Percentiles rank a stretch among this genome's conserved stretches.
Evolutionary conservation across 2,888 invertebrate species (phyloP).

Genomic region (Hypomecis atomaria): DNA sequence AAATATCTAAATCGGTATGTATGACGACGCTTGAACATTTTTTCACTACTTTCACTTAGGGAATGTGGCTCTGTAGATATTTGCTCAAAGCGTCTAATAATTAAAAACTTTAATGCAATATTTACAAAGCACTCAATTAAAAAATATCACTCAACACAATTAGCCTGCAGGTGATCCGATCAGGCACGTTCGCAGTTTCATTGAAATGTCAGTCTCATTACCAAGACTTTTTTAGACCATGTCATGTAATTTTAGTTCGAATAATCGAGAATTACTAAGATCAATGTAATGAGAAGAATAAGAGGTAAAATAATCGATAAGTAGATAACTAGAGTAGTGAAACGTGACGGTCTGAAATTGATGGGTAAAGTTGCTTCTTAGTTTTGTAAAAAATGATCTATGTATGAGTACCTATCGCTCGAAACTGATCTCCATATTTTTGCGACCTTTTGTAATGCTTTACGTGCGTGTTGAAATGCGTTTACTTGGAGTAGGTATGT

Average conservation of each 20-base stretch:
- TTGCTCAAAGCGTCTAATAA: not conserved
- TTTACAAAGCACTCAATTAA: not conserved
- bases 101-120: not conserved
- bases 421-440: no score
- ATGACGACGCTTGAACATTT: no score
- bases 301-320: not conserved
- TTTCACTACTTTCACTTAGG: no score
- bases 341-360: constrained; percentile 5
- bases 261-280: constrained; percentile 18
- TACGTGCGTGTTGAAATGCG: no score
- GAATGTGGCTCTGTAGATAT: no score
- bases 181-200: constrained; percentile 18
- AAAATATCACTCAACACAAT: constrained; percentile 14
- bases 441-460: no score
- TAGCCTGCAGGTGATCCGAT: constrained; percentile 23
- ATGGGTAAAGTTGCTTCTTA: not conserved
- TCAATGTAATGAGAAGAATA: constrained; percentile 14
- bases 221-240: constrained; percentile 1
- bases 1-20: no score
- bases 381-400: not conserved
- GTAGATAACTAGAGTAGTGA: not conserved
- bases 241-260: constrained; percentile 16
- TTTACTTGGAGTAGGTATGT: no score
- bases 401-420: no score
- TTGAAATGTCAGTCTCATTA: constrained; percentile 30